Evolutionary conservation across 2,888 invertebrate species (phyloP).

Genomic region (Protophormia terraenovae): DNA sequence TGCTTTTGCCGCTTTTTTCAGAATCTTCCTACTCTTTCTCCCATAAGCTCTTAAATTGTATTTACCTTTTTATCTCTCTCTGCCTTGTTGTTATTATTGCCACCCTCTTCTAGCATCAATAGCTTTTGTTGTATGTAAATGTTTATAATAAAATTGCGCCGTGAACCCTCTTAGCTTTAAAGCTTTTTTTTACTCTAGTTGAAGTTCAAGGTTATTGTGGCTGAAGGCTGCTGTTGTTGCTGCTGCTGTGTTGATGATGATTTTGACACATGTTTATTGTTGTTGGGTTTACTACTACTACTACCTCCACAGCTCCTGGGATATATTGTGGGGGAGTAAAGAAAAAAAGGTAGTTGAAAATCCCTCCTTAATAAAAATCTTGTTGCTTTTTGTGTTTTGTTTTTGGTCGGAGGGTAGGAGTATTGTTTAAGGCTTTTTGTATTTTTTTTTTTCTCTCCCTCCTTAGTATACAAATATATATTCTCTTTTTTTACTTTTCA

Average conservation of each 20-base stretch:
- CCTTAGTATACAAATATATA: too few species aligned
- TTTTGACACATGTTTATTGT: slow-evolving; percentile 54
- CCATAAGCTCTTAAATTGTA: not conserved
- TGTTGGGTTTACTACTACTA: not conserved
- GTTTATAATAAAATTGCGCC: slow-evolving; percentile 30
- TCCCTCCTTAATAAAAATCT: not conserved
- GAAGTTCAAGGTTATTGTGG: slow-evolving; percentile 77
- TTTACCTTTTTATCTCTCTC: slow-evolving; percentile 10
- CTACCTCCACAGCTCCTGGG: not conserved
- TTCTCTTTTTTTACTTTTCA: not conserved
- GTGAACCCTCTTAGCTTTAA: slow-evolving; percentile 46
- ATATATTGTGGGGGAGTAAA: not conserved
- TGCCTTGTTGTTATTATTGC: too few species aligned
- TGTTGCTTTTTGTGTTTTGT: slow-evolving; percentile 15
- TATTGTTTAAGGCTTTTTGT: too few species aligned
- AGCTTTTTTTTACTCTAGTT: slow-evolving; percentile 67
- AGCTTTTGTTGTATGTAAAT: not conserved
- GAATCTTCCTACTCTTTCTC: not conserved
- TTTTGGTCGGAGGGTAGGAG: not conserved
- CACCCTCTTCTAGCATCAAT: too few species aligned
- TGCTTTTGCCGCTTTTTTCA: not conserved
- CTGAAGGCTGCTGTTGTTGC: slow-evolving; percentile 38
- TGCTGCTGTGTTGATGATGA: slow-evolving; percentile 31
- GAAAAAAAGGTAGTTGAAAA: too few species aligned
- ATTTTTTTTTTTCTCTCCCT: too few species aligned